phyloP scores from a whole-genome alignment of 2,113 vertebrate genomes.

The Strix aluco region DNA sequence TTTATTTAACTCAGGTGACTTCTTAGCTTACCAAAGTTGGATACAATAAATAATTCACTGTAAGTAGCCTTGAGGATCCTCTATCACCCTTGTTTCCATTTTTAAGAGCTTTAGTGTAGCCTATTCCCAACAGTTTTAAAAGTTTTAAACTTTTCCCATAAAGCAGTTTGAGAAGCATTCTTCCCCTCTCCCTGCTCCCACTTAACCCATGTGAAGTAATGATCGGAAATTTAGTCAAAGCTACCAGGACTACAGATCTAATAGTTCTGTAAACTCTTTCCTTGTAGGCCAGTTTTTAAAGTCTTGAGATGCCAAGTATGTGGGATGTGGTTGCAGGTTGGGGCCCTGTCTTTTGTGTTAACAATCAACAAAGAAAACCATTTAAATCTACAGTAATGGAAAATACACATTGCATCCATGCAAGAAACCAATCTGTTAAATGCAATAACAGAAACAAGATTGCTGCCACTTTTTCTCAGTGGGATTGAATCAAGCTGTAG shows the following conservation, averaged over 20 bases:
- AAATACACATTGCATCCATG: fast-evolving
- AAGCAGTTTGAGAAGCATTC: not conserved
- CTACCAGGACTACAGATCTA: not conserved
- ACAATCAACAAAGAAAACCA: not conserved
- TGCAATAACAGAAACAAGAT: not conserved
- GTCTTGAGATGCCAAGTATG: not conserved
- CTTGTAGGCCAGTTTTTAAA: not conserved
- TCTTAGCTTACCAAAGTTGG: not conserved
- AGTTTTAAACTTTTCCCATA: not conserved
- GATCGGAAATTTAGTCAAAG: not conserved
- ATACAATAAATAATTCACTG: not conserved
- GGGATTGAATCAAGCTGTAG: not conserved
- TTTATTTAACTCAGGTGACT: not conserved
- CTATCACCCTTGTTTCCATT: not conserved
- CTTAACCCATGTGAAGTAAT: not conserved
- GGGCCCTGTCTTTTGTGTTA: not conserved
- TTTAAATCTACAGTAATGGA: not conserved
- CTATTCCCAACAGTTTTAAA: not conserved
- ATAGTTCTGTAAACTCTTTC: not conserved
- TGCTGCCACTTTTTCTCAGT: not conserved
- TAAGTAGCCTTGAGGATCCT: not conserved
- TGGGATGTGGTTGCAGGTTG: not conserved
- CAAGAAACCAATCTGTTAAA: not conserved
- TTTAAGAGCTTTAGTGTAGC: not conserved
- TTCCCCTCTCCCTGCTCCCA: fast-evolving